Base-by-base conservation (phyloP, 2,888 invertebrate species). In the Amphipoea oculea region DNA sequence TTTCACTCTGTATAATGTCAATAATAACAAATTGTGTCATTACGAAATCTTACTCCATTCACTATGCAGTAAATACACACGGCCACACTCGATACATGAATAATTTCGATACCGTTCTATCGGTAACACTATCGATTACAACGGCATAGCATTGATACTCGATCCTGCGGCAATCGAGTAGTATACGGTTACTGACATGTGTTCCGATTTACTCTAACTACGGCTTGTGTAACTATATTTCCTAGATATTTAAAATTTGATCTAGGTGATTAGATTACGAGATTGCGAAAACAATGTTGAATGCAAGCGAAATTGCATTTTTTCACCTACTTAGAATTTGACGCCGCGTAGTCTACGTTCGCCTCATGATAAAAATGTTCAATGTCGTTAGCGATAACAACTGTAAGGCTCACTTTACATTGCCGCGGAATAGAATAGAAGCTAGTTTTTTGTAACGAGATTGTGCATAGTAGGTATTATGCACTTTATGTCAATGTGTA, bases 101-200 rank as follows among this genome's bases (percentile, higher is more conserved):
- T 78, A 66, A 81, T 78, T 42, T 81, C 86, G 90, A 90, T 90
- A 88, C 83, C 76, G 86, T 89, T 89, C 78, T 85, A 86, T 89
- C 84, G 80, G 79, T 84, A 79, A 80, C 76, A 42, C 29, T 90
- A 92, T 91, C 89, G 85, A 89, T 90, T 89, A 87, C 90, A 73
- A 81, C 83, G 85, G 86, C 86, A 80, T 80, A 79, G 80, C 83
- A 87, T 85, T 91, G 92, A 86, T 91, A 93, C 86, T 82, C 84
- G 89, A 92, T 91, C 89, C 85, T 80, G 85, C 78, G 86, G 84
- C 89, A 90, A 88, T 80, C 88, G 88, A 81, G 73, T 80, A 86
- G 78, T 87, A 87, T 92, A 87, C 88, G 79, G 81, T 91, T 90
- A 89, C 90, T 79, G 81, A 86, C 86, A 84, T 79, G 84, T 81